Percentiles rank a stretch among this genome's conserved stretches.
phyloP scores from a whole-genome alignment of 2,888 invertebrate species.

The Latrodectus elegans region DNA sequence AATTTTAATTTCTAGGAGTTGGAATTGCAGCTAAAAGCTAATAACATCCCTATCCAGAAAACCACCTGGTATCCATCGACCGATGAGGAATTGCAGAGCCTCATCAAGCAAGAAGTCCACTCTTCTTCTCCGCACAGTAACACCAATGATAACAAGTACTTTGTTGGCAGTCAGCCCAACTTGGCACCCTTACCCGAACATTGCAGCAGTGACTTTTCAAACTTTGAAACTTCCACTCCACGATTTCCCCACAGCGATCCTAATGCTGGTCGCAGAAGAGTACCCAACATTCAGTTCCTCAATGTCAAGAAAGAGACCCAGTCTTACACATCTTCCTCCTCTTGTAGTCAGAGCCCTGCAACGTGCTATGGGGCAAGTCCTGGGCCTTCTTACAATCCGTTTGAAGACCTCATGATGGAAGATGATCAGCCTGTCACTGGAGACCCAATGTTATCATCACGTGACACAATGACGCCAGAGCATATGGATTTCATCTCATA shows the following conservation, averaged over 20 bases:
- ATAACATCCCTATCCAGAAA: conserved; percentile 36
- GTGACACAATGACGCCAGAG: conserved; percentile 48
- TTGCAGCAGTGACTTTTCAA: not conserved
- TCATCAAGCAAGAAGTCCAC: conserved; percentile 43
- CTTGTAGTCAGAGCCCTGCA: conserved; percentile 51
- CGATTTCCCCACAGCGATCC: conserved; percentile 27
- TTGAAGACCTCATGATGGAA: conserved; percentile 63
- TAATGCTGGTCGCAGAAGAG: conserved; percentile 18
- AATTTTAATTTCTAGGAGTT: conserved; percentile 18
- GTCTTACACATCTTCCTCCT: conserved; percentile 24
- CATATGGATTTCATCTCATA: conserved; percentile 65
- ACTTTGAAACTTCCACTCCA: not conserved
- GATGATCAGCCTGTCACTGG: conserved; percentile 64
- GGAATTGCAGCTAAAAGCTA: conserved; percentile 45
- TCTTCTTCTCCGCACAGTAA: not conserved
- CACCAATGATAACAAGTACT: conserved; percentile 16
- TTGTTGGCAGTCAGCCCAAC: conserved; percentile 13
- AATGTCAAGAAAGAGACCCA: conserved; percentile 40
- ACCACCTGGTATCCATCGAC: conserved; percentile 57
- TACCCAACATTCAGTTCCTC: conserved; percentile 57
- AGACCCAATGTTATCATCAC: conserved; percentile 62
- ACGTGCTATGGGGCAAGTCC: conserved; percentile 33
- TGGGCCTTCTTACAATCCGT: conserved; percentile 10
- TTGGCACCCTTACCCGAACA: conserved; percentile 31
- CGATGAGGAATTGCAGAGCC: conserved; percentile 37